Evolutionary conservation across 2,113 vertebrate species (phyloP).

Genomic region (Pachypanchax playfairii): DNA sequence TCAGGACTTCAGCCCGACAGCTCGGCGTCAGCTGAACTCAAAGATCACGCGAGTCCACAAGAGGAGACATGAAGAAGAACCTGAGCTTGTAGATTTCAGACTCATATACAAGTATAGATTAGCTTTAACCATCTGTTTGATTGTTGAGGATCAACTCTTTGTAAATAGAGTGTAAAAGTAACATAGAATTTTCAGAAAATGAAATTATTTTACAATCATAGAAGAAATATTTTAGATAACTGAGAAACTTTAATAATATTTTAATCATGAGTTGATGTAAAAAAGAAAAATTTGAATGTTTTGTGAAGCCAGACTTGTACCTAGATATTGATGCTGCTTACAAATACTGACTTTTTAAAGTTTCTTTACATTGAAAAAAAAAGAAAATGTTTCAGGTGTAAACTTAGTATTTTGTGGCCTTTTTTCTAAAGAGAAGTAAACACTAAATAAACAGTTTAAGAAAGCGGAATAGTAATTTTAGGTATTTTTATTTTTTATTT

Average conservation of each 20-base stretch:
- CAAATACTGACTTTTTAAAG: too few species aligned
- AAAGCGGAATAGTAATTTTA: too few species aligned
- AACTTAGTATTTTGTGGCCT: background rate
- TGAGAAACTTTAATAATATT: slow-evolving; percentile 28
- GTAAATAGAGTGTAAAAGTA: slow-evolving; percentile 63
- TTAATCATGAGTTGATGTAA: slow-evolving; percentile 27
- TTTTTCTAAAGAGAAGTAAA: background rate
- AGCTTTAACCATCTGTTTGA: slow-evolving; percentile 14
- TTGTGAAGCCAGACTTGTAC: too few species aligned
- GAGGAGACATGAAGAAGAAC: slow-evolving; percentile 65
- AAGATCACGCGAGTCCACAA: slow-evolving; percentile 72
- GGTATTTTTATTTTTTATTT: too few species aligned
- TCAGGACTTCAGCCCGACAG: slow-evolving; percentile 50
- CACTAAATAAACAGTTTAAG: too few species aligned
- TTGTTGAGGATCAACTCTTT: slow-evolving; percentile 26
- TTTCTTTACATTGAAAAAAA: too few species aligned
- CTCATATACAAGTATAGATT: slow-evolving; percentile 6
- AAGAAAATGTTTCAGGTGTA: too few species aligned
- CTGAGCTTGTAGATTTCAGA: slow-evolving; percentile 16
- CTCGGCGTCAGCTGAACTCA: slow-evolving; percentile 51
- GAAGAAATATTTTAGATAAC: slow-evolving; percentile 25
- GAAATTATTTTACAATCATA: slow-evolving; percentile 55
- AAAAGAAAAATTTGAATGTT: slow-evolving; percentile 13
- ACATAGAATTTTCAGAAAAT: slow-evolving; percentile 43
- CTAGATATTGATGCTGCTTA: too few species aligned